Evolutionary conservation across 1,140 invertebrate genomes (phyloP), one percentile per base, ranked within the genome.

Genomic region (Drosophila pseudoobscura): DNA sequence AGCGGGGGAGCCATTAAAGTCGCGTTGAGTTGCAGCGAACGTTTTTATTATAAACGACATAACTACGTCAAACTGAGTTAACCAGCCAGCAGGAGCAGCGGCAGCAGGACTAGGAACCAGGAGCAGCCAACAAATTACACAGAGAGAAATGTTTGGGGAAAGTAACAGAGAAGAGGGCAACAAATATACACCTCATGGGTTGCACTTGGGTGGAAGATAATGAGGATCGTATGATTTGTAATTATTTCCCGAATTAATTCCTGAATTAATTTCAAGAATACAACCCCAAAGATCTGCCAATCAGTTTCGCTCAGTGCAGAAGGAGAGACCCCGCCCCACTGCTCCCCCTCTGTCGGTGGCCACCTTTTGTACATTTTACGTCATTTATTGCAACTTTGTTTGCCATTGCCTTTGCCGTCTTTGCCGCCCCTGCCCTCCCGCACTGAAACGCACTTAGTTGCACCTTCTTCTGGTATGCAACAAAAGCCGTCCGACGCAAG

Each of bases 301-400:
- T 39, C 11, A 13, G 35, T 39, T 39, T 39, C 11, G 3, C 35
- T 39, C 11, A 39, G 35, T 64, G 57, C 70, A 74, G 63, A 2
- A 0, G 11, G 13, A 51, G 24, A 31, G 49, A n/a, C 15, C 26
- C 15, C 24, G 3, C 17, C 15, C 11, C 29, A 22, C 35, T 49
- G 7, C 11, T 17, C 26, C 11, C 9, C 35, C 9, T 13, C 39
- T 35, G 15, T 29, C 46, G 41, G 22, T 50, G 55, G 51, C 56
- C 52, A 76, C 73, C 73, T 76, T 39, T 69, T 68, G 51, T 75
- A 87, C 78, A 71, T 83, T 87, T 87, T 70, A 78, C 78, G 78
- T 88, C 83, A 87, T 87, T 87, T 88, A 88, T 89, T 87, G 83
- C 83, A 83, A 87, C 83, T 88, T 87, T 87, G 83, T 87, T 88